Evolutionary conservation across 2,797 vertebrate species (phyloP).

Genomic region (Scleropages formosus): DNA sequence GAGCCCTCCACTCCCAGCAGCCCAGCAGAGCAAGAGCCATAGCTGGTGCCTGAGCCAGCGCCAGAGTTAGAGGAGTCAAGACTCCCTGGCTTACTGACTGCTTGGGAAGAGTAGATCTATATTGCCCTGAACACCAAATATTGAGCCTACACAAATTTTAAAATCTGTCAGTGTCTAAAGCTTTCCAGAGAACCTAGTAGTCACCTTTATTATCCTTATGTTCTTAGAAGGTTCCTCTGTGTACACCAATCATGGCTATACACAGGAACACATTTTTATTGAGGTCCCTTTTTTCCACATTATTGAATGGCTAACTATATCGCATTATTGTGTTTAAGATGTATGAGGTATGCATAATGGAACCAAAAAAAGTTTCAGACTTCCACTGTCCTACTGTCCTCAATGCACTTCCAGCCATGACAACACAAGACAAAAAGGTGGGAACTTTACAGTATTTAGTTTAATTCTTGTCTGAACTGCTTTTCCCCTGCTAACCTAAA

Average conservation of each 20-base stretch:
- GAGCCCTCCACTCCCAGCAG: conserved; percentile 15
- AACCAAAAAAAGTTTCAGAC: too few species aligned
- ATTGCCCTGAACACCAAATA: not conserved
- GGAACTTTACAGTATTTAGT: too few species aligned
- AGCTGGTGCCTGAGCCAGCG: not conserved
- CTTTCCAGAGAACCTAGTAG: not conserved
- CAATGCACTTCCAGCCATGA: too few species aligned
- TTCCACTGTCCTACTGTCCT: too few species aligned
- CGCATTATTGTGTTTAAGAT: too few species aligned
- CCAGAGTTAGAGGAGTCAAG: not conserved
- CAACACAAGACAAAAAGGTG: too few species aligned
- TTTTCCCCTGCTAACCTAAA: too few species aligned
- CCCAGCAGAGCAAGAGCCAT: not conserved
- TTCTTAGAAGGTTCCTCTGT: not conserved
- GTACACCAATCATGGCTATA: not conserved
- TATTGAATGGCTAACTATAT: too few species aligned
- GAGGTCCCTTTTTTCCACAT: too few species aligned
- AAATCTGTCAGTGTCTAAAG: not conserved
- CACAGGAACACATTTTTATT: too few species aligned
- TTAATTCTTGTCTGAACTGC: too few species aligned
- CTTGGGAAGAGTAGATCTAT: not conserved
- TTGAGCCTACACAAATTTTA: not conserved
- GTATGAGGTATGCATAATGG: too few species aligned
- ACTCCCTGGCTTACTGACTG: not conserved
- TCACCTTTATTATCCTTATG: not conserved